These are phyloP conservation scores for Limnodromus scolopaceus DNA, from an alignment of 2,797 vertebrate species.

Conservation along the genomic window DNA sequence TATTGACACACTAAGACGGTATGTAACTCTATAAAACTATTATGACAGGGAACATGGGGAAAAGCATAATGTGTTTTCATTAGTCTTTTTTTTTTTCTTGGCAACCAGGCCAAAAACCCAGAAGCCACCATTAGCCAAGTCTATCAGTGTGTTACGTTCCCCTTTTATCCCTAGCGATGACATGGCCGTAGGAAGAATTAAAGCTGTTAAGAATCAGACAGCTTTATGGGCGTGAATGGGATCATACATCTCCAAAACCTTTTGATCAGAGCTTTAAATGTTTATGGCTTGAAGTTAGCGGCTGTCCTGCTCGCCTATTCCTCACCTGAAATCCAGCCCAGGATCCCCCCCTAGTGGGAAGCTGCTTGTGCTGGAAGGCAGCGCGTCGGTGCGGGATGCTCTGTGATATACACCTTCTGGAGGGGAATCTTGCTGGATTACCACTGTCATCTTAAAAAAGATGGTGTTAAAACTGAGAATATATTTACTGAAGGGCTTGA, in stretches of 20 bases:
- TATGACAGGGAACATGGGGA: neutral
- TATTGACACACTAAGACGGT: neutral
- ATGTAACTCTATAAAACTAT: neutral
- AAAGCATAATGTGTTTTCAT: neutral
- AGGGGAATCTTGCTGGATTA: neutral
- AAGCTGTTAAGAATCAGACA: neutral
- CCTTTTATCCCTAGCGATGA: neutral
- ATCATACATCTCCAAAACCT: neutral
- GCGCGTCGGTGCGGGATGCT: neutral
- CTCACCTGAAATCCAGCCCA: neutral
- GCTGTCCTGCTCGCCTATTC: neutral
- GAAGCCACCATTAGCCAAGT: neutral
- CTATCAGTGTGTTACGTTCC: neutral
- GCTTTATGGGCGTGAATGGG: neutral
- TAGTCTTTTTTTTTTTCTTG: neutral
- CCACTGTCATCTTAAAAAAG: neutral
- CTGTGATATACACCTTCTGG: neutral
- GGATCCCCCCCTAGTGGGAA: constrained; percentile 30
- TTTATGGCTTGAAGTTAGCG: neutral
- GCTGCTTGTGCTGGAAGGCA: neutral
- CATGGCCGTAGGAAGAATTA: neutral
- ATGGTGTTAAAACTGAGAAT: neutral
- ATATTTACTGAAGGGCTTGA: neutral
- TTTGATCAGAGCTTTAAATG: neutral
- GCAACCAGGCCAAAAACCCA: neutral